These are phyloP conservation scores for Trilocha varians DNA, from an alignment of 2,888 invertebrate species.

Conservation along the genomic window DNA sequence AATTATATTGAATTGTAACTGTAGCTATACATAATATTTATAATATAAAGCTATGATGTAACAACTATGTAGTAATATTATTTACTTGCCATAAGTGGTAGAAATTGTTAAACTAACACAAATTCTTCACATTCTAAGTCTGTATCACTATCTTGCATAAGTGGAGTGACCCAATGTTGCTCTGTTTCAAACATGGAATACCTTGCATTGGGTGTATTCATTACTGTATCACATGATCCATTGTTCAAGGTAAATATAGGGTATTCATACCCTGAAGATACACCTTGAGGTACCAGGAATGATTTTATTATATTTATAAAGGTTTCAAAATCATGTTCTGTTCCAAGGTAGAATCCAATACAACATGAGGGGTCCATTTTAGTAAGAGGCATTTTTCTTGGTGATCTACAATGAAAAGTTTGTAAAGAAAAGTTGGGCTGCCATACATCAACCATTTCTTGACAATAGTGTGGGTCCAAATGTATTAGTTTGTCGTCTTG, in stretches of 20 bases:
- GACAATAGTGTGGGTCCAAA: constrained; percentile 95
- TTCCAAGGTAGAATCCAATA: constrained; percentile 89
- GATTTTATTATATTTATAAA: constrained; percentile 80
- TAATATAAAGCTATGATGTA: background rate
- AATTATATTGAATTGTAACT: too few species aligned
- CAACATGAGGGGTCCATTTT: constrained; percentile 96
- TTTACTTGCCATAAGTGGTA: background rate
- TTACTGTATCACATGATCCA: constrained; percentile 77
- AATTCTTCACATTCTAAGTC: constrained; percentile 82
- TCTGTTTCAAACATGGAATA: constrained; percentile 69
- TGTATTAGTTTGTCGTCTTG: constrained; percentile 94
- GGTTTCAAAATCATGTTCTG: constrained; percentile 82
- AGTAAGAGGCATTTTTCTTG: constrained; percentile 85
- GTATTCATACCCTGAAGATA: constrained; percentile 76
- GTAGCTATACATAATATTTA: too few species aligned
- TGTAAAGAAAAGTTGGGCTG: constrained; percentile 83
- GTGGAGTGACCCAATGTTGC: constrained; percentile 62
- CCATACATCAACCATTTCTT: constrained; percentile 90
- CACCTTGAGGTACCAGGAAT: constrained; percentile 60
- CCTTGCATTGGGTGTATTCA: constrained; percentile 70
- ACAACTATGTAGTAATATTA: background rate
- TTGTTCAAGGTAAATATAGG: constrained; percentile 88
- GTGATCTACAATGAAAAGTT: constrained; percentile 89
- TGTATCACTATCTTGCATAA: constrained; percentile 73
- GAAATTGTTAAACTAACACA: constrained; percentile 73